Percentiles rank a stretch among this genome's conserved stretches.
Conservation (phyloP, 2,113 vertebrate species). For the Asarcornis scutulata region DNA sequence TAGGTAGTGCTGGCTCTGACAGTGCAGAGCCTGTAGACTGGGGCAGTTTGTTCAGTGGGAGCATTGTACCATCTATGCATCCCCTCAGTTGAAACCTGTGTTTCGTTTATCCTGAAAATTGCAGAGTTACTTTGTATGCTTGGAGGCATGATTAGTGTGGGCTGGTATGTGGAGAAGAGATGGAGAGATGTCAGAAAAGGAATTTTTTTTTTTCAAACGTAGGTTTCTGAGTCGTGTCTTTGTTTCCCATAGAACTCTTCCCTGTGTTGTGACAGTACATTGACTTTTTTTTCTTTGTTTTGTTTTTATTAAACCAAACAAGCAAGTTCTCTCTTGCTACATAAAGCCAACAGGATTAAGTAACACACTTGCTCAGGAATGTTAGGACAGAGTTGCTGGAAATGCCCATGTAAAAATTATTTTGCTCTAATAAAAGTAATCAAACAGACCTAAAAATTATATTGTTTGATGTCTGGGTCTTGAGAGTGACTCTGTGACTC, state of each 20-base stretch:
- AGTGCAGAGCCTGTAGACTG: neutral
- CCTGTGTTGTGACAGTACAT: neutral
- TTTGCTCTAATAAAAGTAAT: neutral
- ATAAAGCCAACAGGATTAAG: neutral
- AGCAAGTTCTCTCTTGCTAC: neutral
- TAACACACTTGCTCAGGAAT: neutral
- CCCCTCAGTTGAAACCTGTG: neutral
- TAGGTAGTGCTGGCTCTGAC: neutral
- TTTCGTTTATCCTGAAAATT: neutral
- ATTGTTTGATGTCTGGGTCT: neutral
- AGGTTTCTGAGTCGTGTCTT: fast-evolving
- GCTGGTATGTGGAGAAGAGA: neutral
- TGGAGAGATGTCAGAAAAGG: neutral
- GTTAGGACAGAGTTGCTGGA: neutral
- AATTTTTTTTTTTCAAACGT: neutral
- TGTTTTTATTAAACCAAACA: neutral
- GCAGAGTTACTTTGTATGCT: neutral
- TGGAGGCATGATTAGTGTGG: neutral
- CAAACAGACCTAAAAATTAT: neutral
- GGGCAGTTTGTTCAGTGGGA: neutral
- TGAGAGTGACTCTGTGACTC: neutral
- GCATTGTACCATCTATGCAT: neutral
- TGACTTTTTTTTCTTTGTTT: neutral
- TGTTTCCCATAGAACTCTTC: neutral
- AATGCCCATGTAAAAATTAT: neutral